These are phyloP conservation scores for Meandrina meandrites DNA, from an alignment of 92 coral and sea anemone genomes.

Conservation along the genomic window DNA sequence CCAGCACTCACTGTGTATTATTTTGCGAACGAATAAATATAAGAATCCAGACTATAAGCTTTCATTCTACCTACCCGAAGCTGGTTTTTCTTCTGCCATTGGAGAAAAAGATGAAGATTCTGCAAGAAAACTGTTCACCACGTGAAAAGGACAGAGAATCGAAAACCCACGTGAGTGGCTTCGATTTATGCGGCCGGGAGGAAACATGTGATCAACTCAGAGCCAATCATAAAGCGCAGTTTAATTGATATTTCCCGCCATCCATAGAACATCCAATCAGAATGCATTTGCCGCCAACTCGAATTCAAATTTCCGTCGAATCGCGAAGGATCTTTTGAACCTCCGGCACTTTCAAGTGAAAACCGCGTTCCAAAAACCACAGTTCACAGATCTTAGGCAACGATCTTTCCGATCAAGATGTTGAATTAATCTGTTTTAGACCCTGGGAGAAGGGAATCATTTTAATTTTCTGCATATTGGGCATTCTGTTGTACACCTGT, in stretches of 20 bases:
- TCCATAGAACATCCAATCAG: background rate
- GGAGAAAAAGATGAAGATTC: background rate
- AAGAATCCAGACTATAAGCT: background rate
- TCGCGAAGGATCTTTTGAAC: background rate
- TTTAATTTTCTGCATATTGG: background rate
- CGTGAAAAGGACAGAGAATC: background rate
- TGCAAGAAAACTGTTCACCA: background rate
- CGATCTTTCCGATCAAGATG: background rate
- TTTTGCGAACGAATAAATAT: background rate
- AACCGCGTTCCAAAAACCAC: background rate
- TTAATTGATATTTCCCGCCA: slow-evolving; percentile 2
- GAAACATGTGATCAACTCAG: slow-evolving; percentile 10
- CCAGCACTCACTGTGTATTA: background rate
- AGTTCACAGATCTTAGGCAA: background rate
- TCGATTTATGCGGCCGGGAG: background rate
- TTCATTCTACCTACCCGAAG: slow-evolving; percentile 43
- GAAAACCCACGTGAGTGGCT: slow-evolving; percentile 27
- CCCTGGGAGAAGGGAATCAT: background rate
- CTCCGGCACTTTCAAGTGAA: background rate
- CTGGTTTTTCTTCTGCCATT: slow-evolving; percentile 75
- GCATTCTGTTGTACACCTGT: background rate
- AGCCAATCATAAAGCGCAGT: slow-evolving; percentile 24
- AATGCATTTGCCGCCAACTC: slow-evolving; percentile 16
- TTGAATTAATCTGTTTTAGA: background rate
- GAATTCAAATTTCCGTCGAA: background rate